Base-by-base conservation (phyloP, 2,888 invertebrate genomes). In the Chymomyza procnemis region DNA sequence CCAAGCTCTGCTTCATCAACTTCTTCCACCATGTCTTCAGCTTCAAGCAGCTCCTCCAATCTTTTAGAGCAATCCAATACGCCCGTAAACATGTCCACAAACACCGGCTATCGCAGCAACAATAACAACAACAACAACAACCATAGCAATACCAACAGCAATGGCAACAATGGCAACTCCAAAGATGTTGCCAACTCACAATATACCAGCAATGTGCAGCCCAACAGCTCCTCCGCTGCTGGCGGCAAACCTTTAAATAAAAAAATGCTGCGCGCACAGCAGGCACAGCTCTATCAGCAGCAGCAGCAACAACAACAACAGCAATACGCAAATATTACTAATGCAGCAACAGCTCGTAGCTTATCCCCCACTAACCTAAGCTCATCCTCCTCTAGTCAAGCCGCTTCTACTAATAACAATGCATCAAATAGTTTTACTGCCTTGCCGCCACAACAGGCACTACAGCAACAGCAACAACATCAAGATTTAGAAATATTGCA, bases 241-340 rank as follows among this genome's bases (percentile, higher is more conserved):
- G 71, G 69, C 67, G 71, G 69, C 67, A 63, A 69, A 68, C 90
- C 90, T 12, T 73, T 90, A 21, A 91, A 91, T 77, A 91, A 91
- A 63, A 91, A 91, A 84, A 83, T 90, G 84, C 69, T 90, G 74
- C 88, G 90, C 64, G 90, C 90, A 1, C 91, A 91, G 69, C 91
- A 90, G 71, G 80, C 89, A 54, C 90, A 86, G 67, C 80, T 79
- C 66, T 26, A 89, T 66, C 87, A 85, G 71, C 85, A 90, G 68
- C 90, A 85, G 60, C n/a, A n/a, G n/a, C 83, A 83, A 14, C 73
- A 88, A 16, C 83, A 86, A 22, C 83, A 85, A 6, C 74, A 79
- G 55, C 75, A 73, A 50, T 70, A 72, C 73, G 64, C 70, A 63
- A 57, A 50, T 56, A 60, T 57, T 61, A 41, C 64, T 64, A 61